Evolutionary conservation across 2,888 invertebrate species (phyloP), one percentile per base, ranked within the genome.

Genomic region (Heliconius erato): DNA sequence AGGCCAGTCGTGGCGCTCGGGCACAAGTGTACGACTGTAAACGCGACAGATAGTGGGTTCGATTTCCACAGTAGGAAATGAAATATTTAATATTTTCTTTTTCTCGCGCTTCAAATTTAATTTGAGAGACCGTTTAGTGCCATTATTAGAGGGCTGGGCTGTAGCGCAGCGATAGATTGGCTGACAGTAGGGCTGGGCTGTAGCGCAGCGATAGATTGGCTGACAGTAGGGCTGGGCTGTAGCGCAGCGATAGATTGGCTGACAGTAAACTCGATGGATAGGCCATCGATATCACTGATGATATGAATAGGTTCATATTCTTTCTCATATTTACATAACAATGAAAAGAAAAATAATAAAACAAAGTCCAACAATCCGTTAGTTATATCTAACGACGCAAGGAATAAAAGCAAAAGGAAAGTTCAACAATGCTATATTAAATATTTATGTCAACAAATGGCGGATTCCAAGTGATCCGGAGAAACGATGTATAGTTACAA

Each of bases 401-500:
- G 40, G 12, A 71, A 71, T 71, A 71, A 71, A 40, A 71, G 71
- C 71, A 32, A 32, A 71, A 12, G 71, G 14, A 4, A n/a, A 71
- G 59, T 59, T 23, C 40, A 71, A 71, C 71, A 71, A 71, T 71
- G 40, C 35, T 9, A 71, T 71, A 71, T 71, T 71, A 71, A 71
- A 71, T 71, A 71, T 71, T 71, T 71, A 71, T 71, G n/a, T 40
- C 71, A 40, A n/a, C 71, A 69, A 69, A 69, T 71, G 71, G 23
- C 5, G 14, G n/a, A 71, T 40, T 40, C 40, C 40, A 40, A 40
- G 69, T 71, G 69, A 71, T 71, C 69, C 69, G 69, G 40, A 23
- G n/a, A 16, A 40, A 71, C 69, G 1, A 71, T 40, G n/a, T 23
- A 71, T 71, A 40, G 40, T 71, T 71, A 40, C 14, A n/a, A 40